A percentile compares a stretch with the other conserved stretches of the same genome.
Conservation (phyloP, 2,113 vertebrate species). For the Crocuta crocuta region DNA sequence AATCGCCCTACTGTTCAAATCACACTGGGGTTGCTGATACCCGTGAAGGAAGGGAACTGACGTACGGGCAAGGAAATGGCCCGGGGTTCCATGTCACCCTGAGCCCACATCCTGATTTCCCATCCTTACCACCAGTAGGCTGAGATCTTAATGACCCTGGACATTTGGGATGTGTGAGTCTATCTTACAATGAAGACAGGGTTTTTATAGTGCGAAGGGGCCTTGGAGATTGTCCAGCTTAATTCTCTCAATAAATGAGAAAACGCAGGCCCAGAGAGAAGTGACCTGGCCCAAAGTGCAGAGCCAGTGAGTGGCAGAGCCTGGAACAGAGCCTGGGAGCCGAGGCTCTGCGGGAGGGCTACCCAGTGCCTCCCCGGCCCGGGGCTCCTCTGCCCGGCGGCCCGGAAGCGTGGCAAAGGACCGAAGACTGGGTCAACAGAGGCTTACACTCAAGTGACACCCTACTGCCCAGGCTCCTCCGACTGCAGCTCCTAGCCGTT, state of each 20-base stretch:
- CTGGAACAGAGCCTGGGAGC: background rate
- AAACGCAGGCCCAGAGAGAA: background rate
- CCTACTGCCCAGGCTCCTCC: too few relatives aligned
- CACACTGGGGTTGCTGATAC: background rate
- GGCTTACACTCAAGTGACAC: rapidly evolving
- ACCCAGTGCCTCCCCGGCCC: too few relatives aligned
- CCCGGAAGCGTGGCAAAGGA: background rate
- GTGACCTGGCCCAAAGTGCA: background rate
- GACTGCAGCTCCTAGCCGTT: rapidly evolving
- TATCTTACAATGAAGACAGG: rapidly evolving
- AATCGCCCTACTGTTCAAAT: background rate
- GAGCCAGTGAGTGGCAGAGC: too few relatives aligned
- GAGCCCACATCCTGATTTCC: background rate
- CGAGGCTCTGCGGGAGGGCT: background rate
- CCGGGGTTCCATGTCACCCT: rapidly evolving
- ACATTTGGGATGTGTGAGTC: rapidly evolving
- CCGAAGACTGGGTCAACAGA: background rate
- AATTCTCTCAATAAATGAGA: background rate
- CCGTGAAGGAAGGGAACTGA: background rate
- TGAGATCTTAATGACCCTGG: background rate
- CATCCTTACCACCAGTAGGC: background rate
- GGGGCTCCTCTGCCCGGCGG: background rate
- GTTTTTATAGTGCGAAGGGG: background rate
- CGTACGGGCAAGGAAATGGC: background rate
- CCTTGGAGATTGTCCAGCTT: background rate